phyloP scores from a whole-genome alignment of 2,888 invertebrate species.

The Diplazon laetatorius region DNA sequence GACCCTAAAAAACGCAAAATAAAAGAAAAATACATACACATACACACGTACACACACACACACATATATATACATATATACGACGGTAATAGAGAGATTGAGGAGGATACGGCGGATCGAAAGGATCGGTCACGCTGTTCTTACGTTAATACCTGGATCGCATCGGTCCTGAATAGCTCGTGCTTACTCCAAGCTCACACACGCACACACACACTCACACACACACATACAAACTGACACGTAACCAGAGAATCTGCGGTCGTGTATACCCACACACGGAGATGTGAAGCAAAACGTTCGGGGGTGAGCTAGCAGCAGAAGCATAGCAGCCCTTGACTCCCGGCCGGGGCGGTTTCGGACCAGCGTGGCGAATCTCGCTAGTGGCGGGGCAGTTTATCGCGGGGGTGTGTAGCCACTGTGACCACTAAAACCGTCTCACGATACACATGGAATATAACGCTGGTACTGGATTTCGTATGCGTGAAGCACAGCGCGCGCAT shows the following conservation, averaged over 20 bases:
- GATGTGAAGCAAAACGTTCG: slow-evolving; percentile 13
- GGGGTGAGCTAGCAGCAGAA: too few species aligned
- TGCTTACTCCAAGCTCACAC: slow-evolving; percentile 33
- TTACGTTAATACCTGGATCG: slow-evolving; percentile 80
- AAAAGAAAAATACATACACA: neutral
- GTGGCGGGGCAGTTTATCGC: slow-evolving; percentile 77
- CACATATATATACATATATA: slow-evolving; percentile 42
- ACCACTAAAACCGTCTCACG: slow-evolving; percentile 77
- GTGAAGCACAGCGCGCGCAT: slow-evolving; percentile 4
- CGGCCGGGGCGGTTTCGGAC: slow-evolving; percentile 29
- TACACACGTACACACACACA: slow-evolving; percentile 14
- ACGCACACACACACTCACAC: slow-evolving; percentile 40
- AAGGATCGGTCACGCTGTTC: slow-evolving; percentile 79
- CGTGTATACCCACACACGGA: slow-evolving; percentile 29
- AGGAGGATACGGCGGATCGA: slow-evolving; percentile 71
- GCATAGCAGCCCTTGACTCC: slow-evolving; percentile 31
- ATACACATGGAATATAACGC: slow-evolving; percentile 41
- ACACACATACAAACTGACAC: slow-evolving; percentile 42
- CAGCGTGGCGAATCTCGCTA: slow-evolving; percentile 79
- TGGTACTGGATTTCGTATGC: slow-evolving; percentile 29
- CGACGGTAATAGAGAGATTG: slow-evolving; percentile 62
- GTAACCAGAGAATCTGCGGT: slow-evolving; percentile 51
- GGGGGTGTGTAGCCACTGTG: slow-evolving; percentile 81
- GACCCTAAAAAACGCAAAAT: slow-evolving; percentile 3
- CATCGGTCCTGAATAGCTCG: slow-evolving; percentile 70